Percentiles rank a stretch among this genome's conserved stretches.
Conservation (phyloP, 2,888 invertebrate genomes). For the Drosophila differens region DNA sequence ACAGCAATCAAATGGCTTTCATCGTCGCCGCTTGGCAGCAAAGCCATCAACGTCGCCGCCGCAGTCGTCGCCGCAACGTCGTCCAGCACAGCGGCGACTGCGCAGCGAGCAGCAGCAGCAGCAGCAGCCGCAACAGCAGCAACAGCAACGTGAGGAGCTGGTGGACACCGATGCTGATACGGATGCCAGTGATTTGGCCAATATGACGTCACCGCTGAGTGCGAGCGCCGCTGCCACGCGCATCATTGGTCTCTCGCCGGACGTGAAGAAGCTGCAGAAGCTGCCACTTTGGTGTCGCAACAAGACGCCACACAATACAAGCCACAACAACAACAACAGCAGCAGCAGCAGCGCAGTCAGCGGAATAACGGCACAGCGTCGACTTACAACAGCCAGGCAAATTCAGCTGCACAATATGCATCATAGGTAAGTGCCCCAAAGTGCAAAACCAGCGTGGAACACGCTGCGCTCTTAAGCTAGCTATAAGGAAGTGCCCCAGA, state of each 20-base stretch:
- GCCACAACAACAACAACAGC: constrained; percentile 21
- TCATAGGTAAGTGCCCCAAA: constrained; percentile 46
- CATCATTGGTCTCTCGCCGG: constrained; percentile 68
- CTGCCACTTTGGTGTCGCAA: constrained; percentile 65
- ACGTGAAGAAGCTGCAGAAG: constrained; percentile 67
- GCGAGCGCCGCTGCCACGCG: constrained; percentile 70
- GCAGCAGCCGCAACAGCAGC: constrained; percentile 16
- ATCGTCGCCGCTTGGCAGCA: constrained; percentile 42
- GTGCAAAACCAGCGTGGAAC: constrained; percentile 1
- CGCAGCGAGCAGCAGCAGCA: constrained; percentile 46
- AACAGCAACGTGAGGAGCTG: constrained; percentile 23
- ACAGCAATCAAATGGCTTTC: constrained; percentile 38
- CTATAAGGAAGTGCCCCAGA: constrained; percentile 30
- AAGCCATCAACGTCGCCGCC: constrained; percentile 24
- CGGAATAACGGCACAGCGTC: constrained; percentile 26
- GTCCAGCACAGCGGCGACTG: constrained; percentile 38
- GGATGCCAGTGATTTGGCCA: constrained; percentile 71
- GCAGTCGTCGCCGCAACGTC: constrained; percentile 40
- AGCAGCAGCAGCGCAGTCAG: constrained; percentile 21
- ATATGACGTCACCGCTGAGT: constrained; percentile 67
- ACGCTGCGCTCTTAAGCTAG: constrained; percentile 1
- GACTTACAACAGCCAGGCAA: constrained; percentile 28
- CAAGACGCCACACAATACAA: constrained; percentile 18
- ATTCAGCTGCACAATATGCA: constrained; percentile 32
- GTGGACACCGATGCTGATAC: constrained; percentile 59